A percentile compares a stretch with the other conserved stretches of the same genome.
These are phyloP conservation scores for Ecliptopera silaceata DNA, from an alignment of 2,888 invertebrate genomes.

Conservation along the genomic window DNA sequence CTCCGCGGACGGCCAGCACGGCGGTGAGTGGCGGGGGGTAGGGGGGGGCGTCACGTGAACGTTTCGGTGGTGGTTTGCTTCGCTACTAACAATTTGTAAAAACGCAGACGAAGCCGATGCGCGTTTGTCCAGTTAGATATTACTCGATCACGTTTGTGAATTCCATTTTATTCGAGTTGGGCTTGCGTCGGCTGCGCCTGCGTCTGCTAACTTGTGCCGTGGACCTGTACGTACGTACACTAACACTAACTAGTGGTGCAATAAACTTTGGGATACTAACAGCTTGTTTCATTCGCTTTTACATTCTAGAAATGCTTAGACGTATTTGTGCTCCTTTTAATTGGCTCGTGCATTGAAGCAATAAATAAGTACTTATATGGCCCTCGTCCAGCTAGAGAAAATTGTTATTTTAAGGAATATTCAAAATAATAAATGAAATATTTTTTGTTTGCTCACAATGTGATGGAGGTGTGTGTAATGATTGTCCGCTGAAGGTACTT, in stretches of 20 bases:
- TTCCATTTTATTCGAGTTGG: not conserved
- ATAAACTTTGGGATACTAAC: conserved; percentile 62
- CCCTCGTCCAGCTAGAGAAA: too few species aligned
- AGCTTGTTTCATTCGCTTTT: conserved; percentile 60
- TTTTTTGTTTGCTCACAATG: too few species aligned
- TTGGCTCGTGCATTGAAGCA: too few species aligned
- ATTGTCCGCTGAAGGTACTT: not conserved
- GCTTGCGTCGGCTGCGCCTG: not conserved
- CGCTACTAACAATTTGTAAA: conserved; percentile 18
- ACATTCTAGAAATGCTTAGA: not conserved
- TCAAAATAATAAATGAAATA: too few species aligned
- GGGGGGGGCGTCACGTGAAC: conserved; percentile 30
- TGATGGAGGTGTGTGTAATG: too few species aligned
- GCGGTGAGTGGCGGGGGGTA: conserved; percentile 49
- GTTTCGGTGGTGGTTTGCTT: conserved; percentile 16
- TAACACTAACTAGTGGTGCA: conserved; percentile 32
- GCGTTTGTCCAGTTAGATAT: too few species aligned
- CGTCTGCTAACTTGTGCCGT: conserved; percentile 21
- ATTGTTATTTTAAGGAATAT: too few species aligned
- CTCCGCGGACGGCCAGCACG: conserved; percentile 44
- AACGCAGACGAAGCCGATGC: conserved; percentile 12
- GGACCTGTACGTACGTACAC: conserved; percentile 17
- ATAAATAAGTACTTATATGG: too few species aligned
- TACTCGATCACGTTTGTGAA: too few species aligned
- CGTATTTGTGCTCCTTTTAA: too few species aligned